Evolutionary conservation across 2,888 invertebrate genomes (phyloP).

Genomic region (Priapulus caudatus): DNA sequence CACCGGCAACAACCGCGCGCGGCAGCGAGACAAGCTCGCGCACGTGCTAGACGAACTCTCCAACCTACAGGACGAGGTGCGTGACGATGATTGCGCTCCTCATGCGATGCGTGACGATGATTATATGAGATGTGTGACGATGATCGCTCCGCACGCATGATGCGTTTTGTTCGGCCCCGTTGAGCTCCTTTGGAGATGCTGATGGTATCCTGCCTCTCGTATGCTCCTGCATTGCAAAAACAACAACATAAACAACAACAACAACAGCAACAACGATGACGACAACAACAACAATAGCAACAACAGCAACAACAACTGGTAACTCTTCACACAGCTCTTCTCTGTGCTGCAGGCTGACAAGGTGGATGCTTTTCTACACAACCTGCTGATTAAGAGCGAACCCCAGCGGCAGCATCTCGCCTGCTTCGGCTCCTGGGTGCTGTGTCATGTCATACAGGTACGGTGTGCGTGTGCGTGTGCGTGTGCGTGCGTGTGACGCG

Average conservation of each 20-base stretch:
- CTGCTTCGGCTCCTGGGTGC: conserved; percentile 76
- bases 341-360: conserved; percentile 58
- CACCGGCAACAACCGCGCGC: conserved; percentile 85
- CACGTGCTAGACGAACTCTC: conserved; percentile 80
- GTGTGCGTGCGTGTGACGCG: too few species aligned
- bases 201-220: too few species aligned
- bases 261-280: too few species aligned
- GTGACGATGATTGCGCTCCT: neutral
- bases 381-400: conserved; percentile 53
- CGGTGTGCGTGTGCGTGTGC: too few species aligned
- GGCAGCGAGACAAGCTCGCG: conserved; percentile 85
- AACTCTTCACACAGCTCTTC: too few species aligned
- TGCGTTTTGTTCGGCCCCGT: neutral
- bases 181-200: too few species aligned
- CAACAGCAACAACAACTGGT: too few species aligned
- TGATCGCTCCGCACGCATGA: neutral
- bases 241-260: too few species aligned
- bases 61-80: conserved; percentile 76
- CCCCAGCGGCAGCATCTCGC: conserved; percentile 59
- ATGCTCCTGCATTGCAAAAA: too few species aligned
- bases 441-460: conserved; percentile 68
- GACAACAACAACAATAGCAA: too few species aligned
- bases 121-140: neutral
- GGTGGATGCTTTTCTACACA: conserved; percentile 69
- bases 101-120: too few species aligned